Evolutionary conservation across 2,113 vertebrate species (phyloP).

Genomic region (Morphnarchus princeps): DNA sequence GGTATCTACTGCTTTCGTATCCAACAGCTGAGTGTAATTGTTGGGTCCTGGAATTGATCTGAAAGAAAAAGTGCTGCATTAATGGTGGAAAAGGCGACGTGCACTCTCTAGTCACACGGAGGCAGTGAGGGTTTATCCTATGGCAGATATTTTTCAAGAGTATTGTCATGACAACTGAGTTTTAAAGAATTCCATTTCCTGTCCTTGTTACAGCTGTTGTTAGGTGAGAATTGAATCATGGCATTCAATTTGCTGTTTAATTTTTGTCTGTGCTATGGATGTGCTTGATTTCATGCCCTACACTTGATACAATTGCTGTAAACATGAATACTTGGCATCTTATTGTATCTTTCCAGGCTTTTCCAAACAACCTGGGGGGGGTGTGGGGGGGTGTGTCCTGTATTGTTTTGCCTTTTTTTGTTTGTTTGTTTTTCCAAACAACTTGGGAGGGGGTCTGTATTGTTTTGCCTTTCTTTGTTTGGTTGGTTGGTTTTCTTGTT

Average conservation of each 20-base stretch:
- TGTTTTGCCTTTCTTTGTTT: neutral
- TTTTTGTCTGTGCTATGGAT: neutral
- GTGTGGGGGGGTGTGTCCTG: too few species aligned
- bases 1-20: neutral
- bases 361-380: too few species aligned
- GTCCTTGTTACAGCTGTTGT: neutral
- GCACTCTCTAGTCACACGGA: accelerated
- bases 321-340: neutral
- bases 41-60: neutral
- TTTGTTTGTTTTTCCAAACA: neutral
- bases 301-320: neutral
- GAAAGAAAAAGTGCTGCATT: neutral
- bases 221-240: neutral
- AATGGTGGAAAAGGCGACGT: accelerated
- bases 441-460: neutral
- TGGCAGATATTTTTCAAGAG: neutral
- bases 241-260: neutral
- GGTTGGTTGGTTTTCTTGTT: neutral
- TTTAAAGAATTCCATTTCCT: slow-evolving; percentile 5
- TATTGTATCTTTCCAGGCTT: neutral
- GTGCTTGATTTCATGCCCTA: neutral
- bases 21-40: neutral
- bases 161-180: slow-evolving; percentile 58
- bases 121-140: neutral
- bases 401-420: neutral